Evolutionary conservation across 2,797 vertebrate genomes (phyloP).

Genomic region (Myotis findleyi): DNA sequence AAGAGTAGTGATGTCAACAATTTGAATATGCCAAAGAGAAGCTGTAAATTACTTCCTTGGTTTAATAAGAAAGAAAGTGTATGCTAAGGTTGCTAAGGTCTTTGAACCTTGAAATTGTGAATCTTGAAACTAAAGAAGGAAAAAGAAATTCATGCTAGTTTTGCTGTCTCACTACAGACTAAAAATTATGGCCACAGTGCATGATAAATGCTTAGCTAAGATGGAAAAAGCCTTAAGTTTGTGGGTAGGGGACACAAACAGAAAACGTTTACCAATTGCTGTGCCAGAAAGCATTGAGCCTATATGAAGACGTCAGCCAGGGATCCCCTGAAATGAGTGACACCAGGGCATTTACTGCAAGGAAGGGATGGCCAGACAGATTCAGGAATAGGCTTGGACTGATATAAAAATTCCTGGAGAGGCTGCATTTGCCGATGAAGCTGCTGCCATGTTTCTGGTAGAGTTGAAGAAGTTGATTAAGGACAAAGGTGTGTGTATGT

Average conservation of each 20-base stretch:
- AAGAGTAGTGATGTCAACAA: background rate
- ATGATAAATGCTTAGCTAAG: background rate
- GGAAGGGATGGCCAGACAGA: background rate
- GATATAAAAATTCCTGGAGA: background rate
- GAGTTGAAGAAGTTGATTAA: background rate
- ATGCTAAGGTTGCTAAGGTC: background rate
- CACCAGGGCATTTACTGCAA: background rate
- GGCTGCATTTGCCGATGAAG: background rate
- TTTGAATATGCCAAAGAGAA: background rate
- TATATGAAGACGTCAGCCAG: background rate
- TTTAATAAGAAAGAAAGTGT: background rate
- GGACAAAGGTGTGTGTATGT: background rate
- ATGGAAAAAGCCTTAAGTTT: background rate
- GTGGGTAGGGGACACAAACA: too few species aligned
- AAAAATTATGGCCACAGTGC: background rate
- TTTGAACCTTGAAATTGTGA: background rate
- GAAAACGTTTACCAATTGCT: background rate
- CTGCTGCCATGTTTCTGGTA: background rate
- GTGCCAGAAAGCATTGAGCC: background rate
- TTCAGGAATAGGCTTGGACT: background rate
- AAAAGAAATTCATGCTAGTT: background rate
- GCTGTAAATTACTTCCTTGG: background rate
- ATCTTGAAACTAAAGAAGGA: background rate
- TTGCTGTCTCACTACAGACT: background rate
- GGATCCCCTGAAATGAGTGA: background rate